phyloP scores from a whole-genome alignment of 1,140 invertebrate species.

The Bombus pascuorum region DNA sequence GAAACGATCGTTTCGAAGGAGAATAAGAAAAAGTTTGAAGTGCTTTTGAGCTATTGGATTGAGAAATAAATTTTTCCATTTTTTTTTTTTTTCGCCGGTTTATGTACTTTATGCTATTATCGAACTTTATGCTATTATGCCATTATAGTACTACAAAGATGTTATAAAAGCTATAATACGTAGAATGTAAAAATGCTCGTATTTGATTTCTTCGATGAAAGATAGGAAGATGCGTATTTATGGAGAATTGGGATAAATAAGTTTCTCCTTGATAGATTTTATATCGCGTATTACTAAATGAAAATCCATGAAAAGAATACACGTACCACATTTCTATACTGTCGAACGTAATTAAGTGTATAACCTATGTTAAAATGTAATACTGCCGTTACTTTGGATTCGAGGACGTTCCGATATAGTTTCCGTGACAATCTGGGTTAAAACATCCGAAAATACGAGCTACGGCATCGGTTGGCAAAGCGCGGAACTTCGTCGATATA shows the following conservation, averaged over 20 bases:
- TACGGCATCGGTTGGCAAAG: neutral
- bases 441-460: slow-evolving; percentile 51
- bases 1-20: neutral
- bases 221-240: too few species aligned
- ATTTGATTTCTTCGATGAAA: too few species aligned
- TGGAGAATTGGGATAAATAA: too few species aligned
- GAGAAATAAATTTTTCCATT: too few species aligned
- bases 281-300: too few species aligned
- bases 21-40: neutral
- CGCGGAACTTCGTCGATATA: neutral
- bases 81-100: too few species aligned
- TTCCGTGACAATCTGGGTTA: slow-evolving; percentile 28
- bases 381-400: slow-evolving; percentile 41
- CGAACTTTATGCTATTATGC: too few species aligned
- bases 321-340: neutral
- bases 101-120: too few species aligned
- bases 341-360: slow-evolving; percentile 27
- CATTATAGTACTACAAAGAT: too few species aligned
- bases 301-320: neutral
- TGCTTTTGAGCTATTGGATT: neutral
- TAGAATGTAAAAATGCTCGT: too few species aligned
- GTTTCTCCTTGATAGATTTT: too few species aligned
- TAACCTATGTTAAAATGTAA: slow-evolving; percentile 43
- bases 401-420: slow-evolving; percentile 16
- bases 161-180: too few species aligned